Conservation (phyloP, 1,140 invertebrate genomes). For the Philotrypesis tridentata region DNA sequence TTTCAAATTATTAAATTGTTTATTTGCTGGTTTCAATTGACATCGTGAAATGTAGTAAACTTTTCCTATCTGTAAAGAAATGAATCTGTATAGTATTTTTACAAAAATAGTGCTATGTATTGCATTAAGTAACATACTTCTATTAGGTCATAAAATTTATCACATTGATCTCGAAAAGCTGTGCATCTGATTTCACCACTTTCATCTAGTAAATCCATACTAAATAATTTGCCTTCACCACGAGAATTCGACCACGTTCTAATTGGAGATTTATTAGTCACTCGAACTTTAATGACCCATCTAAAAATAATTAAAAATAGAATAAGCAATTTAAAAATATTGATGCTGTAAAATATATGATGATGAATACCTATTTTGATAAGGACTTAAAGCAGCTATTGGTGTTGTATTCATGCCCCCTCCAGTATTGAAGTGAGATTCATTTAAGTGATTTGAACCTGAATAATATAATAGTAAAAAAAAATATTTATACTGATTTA, state of each 20-base stretch:
- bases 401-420: conserved; percentile 72
- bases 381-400: conserved; percentile 89
- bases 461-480: conserved; percentile 6
- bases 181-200: conserved; percentile 96
- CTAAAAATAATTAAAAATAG: conserved; percentile 68
- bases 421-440: conserved; percentile 39
- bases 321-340: conserved; percentile 31
- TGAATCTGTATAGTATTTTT: conserved; percentile 31
- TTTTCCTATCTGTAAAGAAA: conserved; percentile 80
- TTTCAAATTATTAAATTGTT: conserved; percentile 87
- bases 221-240: conserved; percentile 96
- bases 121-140: conserved; percentile 76
- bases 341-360: not conserved
- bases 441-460: conserved; percentile 46
- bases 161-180: conserved; percentile 91
- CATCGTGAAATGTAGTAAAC: conserved; percentile 92
- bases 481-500: too few relatives aligned
- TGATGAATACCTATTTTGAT: conserved; percentile 91
- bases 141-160: conserved; percentile 93
- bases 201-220: conserved; percentile 93
- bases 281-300: conserved; percentile 94
- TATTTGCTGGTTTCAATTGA: conserved; percentile 92
- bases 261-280: conserved; percentile 88
- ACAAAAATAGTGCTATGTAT: conserved; percentile 6
- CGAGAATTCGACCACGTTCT: conserved; percentile 92